A percentile compares a stretch with the other conserved stretches of the same genome.
phyloP scores from a whole-genome alignment of 1,140 invertebrate genomes.

The Leptopilina boulardi region DNA sequence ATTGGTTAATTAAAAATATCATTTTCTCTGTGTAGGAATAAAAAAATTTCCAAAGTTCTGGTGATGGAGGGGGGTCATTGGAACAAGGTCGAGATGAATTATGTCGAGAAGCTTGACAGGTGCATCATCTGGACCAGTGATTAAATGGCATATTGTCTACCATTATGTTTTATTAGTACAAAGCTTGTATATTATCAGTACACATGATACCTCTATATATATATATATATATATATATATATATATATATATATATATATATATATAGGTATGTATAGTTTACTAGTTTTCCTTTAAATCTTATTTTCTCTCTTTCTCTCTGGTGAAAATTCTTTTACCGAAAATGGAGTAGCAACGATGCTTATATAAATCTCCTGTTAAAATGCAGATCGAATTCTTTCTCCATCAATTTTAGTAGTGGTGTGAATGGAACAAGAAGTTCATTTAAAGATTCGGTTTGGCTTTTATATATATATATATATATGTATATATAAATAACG shows the following conservation, averaged over 20 bases:
- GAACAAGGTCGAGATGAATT: slow-evolving; percentile 44
- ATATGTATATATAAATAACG: too few species aligned
- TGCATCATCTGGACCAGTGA: slow-evolving; percentile 45
- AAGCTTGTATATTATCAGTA: slow-evolving; percentile 36
- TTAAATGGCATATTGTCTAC: slow-evolving; percentile 49
- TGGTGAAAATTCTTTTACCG: neutral
- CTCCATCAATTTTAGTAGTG: slow-evolving; percentile 27
- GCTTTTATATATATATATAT: too few species aligned
- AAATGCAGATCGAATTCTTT: slow-evolving; percentile 52
- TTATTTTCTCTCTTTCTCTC: slow-evolving; percentile 35
- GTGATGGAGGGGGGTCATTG: slow-evolving; percentile 12
- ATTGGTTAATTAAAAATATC: too few species aligned
- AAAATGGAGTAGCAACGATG: neutral
- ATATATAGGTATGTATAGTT: too few species aligned
- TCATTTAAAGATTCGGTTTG: slow-evolving; percentile 30
- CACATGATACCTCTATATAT: slow-evolving; percentile 26
- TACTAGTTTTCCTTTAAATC: slow-evolving; percentile 24
- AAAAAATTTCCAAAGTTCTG: too few species aligned
- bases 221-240: too few species aligned
- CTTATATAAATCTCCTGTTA: slow-evolving; percentile 43
- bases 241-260: too few species aligned
- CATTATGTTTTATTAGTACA: slow-evolving; percentile 42
- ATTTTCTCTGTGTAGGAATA: too few species aligned
- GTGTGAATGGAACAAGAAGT: slow-evolving; percentile 24
- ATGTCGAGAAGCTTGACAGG: slow-evolving; percentile 43